A percentile compares a stretch with the other conserved stretches of the same genome.
Conservation (phyloP, 2,888 invertebrate genomes). For the Trissoscelio sp. region DNA sequence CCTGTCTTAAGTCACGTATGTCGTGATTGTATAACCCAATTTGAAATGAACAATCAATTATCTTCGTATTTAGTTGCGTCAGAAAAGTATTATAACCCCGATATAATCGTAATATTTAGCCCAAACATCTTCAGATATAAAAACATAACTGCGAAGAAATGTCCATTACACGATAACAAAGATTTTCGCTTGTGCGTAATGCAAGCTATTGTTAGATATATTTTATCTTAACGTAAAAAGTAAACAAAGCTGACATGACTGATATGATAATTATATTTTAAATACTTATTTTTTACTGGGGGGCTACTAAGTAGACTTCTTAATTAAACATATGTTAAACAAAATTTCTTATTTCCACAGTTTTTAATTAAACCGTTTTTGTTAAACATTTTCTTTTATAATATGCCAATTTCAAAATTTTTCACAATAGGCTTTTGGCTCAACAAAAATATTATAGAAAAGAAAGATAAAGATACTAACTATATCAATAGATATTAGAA, state of each 20-base stretch:
- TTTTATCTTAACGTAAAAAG: conserved; percentile 1
- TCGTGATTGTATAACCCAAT: not conserved
- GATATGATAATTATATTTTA: not conserved
- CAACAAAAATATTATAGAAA: no score
- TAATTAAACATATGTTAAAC: no score
- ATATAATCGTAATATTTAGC: not conserved
- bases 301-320: no score
- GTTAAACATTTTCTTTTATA: no score
- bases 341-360: no score
- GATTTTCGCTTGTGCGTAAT: not conserved
- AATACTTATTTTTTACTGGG: not conserved
- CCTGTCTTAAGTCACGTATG: conserved; percentile 5
- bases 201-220: not conserved
- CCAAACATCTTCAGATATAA: not conserved
- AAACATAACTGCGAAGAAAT: not conserved
- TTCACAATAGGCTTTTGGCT: no score
- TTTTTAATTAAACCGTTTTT: no score
- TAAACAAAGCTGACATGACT: conserved; percentile 10
- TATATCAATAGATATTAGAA: no score
- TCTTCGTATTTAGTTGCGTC: not conserved
- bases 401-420: no score
- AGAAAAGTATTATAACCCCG: not conserved
- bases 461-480: no score
- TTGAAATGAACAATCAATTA: conserved; percentile 11
- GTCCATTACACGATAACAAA: not conserved